phyloP scores from a whole-genome alignment of 2,888 invertebrate species.

The Tetranychus piercei region DNA sequence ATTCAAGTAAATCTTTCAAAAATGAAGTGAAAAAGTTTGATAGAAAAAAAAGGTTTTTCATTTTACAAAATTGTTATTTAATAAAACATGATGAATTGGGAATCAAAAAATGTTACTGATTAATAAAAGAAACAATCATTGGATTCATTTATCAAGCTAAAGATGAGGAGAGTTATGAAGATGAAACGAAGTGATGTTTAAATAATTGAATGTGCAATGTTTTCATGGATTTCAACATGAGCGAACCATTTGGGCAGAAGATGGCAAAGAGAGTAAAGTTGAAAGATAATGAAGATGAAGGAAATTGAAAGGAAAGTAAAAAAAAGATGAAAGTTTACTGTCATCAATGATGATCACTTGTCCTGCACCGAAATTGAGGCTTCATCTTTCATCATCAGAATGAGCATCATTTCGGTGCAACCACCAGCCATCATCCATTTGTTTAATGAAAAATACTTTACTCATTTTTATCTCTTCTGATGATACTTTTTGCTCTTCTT shows the following conservation, averaged over 20 bases:
- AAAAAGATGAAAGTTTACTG: not conserved
- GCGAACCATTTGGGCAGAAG: not conserved
- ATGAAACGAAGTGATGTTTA: not conserved
- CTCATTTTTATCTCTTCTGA: not conserved
- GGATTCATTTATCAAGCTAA: no score
- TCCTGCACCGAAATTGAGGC: not conserved
- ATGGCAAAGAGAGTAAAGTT: not conserved
- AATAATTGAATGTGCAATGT: not conserved
- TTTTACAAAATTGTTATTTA: no score
- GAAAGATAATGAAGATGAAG: not conserved
- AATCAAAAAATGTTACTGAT: no score
- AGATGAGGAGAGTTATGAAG: no score
- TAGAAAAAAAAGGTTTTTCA: no score
- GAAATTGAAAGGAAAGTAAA: not conserved
- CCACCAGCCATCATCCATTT: no score
- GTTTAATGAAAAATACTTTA: no score
- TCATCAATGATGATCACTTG: not conserved
- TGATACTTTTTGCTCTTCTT: not conserved
- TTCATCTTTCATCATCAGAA: not conserved
- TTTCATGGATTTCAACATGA: not conserved
- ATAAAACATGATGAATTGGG: no score
- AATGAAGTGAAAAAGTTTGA: no score
- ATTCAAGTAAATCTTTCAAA: no score
- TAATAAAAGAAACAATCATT: no score
- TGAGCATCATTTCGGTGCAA: not conserved